phyloP scores from a whole-genome alignment of 2,797 vertebrate species.

The Astyanax mexicanus region DNA sequence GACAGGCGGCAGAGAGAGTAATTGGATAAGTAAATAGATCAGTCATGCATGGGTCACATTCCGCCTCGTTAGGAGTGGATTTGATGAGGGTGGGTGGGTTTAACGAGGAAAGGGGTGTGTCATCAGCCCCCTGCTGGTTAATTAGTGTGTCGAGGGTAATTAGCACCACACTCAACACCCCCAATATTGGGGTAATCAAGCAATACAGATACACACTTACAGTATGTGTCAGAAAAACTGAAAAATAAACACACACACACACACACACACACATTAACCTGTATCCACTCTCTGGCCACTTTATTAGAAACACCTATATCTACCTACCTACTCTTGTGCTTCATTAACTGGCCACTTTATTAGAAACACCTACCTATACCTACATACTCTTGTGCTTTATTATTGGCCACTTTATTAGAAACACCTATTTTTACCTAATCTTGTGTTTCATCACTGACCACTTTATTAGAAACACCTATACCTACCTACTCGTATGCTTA shows the following conservation, averaged over 20 bases:
- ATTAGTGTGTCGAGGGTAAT: conserved; percentile 60
- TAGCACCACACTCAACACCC: conserved; percentile 29
- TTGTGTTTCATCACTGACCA: no score
- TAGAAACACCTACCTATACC: background rate
- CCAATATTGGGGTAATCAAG: background rate
- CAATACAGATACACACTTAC: background rate
- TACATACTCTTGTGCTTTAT: background rate
- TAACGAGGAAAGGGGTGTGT: conserved; percentile 26
- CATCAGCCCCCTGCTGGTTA: conserved; percentile 52
- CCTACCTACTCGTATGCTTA: no score
- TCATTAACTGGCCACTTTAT: no score
- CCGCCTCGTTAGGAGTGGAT: conserved; percentile 46
- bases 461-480: no score
- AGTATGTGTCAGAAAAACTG: background rate
- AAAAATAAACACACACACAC: background rate
- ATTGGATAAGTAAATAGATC: conserved; percentile 52
- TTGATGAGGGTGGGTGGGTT: conserved; percentile 36
- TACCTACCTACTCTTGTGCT: no score
- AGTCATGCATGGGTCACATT: conserved; percentile 48
- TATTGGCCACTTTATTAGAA: background rate
- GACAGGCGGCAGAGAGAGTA: conserved; percentile 1
- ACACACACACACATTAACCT: background rate
- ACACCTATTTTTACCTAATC: no score
- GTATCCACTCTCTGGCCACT: no score
- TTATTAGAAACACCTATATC: background rate